phyloP scores from a whole-genome alignment of 2,113 vertebrate species.

The Rissa tridactyla region DNA sequence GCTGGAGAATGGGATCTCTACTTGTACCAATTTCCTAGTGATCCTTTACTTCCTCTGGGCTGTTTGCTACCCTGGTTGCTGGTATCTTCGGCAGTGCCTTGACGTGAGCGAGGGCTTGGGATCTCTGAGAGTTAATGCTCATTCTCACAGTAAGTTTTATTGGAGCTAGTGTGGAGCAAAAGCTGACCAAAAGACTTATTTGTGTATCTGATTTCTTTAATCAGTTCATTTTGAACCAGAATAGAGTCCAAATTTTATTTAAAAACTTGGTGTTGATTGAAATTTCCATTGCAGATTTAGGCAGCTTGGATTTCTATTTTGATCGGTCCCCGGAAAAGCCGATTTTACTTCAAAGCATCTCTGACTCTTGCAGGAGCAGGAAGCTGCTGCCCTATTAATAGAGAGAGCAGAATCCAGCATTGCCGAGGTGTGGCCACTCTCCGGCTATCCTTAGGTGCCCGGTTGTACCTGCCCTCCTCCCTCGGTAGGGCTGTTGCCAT shows the following conservation, averaged over 20 bases:
- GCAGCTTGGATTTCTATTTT: conserved; percentile 76
- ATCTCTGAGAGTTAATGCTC: neutral
- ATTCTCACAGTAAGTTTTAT: conserved; percentile 2
- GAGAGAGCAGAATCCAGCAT: conserved; percentile 49
- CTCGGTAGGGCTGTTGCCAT: neutral
- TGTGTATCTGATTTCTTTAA: conserved; percentile 66
- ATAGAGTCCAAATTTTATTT: conserved; percentile 73
- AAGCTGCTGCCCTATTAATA: conserved; percentile 72
- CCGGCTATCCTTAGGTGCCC: neutral
- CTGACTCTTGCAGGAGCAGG: conserved; percentile 58
- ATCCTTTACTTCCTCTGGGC: neutral
- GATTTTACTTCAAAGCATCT: conserved; percentile 74
- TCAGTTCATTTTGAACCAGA: conserved; percentile 65
- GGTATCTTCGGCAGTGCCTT: neutral
- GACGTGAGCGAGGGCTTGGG: neutral
- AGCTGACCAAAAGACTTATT: conserved; percentile 58
- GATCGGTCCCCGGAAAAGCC: conserved; percentile 72
- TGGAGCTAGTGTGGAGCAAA: conserved; percentile 2
- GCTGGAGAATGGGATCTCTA: neutral
- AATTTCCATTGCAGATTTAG: conserved; percentile 78
- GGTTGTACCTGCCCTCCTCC: neutral
- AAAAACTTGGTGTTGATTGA: conserved; percentile 72
- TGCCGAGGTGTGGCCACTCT: neutral
- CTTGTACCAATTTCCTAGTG: neutral
- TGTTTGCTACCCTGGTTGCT: neutral